These are phyloP conservation scores for Charanyca ferruginea DNA, from an alignment of 2,888 invertebrate species.

Conservation along the genomic window DNA sequence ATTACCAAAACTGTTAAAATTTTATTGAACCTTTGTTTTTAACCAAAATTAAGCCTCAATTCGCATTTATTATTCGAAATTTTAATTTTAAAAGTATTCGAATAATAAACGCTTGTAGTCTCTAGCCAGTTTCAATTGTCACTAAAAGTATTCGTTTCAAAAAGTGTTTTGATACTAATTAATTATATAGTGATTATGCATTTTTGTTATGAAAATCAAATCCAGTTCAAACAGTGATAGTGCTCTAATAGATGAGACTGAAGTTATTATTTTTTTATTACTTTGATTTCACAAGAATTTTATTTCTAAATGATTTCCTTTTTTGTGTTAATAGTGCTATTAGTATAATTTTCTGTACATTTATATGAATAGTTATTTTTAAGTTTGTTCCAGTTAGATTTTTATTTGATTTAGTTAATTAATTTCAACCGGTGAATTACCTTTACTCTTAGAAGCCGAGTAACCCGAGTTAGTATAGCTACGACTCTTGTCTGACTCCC, in stretches of 20 bases:
- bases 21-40: not conserved
- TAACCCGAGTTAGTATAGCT: conserved; percentile 15
- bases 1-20: conserved; percentile 19
- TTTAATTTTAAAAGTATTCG: conserved; percentile 9
- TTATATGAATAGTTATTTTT: conserved; percentile 11
- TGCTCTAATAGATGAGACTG: conserved; percentile 10
- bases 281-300: not conserved
- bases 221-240: conserved; percentile 43
- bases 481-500: not conserved
- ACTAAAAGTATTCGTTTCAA: conserved; percentile 10
- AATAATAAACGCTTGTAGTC: conserved; percentile 14
- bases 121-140: conserved; percentile 14
- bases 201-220: conserved; percentile 19
- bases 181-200: conserved; percentile 35
- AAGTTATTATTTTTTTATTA: conserved; percentile 17
- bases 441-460: conserved; percentile 2
- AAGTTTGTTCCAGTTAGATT: conserved; percentile 4
- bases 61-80: conserved; percentile 23
- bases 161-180: conserved; percentile 17
- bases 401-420: conserved; percentile 20
- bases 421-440: conserved; percentile 2
- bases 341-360: not conserved
- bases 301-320: not conserved
- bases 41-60: not conserved
- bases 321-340: not conserved